Conservation (phyloP, 2,888 invertebrate species). For the Apamea sordens region DNA sequence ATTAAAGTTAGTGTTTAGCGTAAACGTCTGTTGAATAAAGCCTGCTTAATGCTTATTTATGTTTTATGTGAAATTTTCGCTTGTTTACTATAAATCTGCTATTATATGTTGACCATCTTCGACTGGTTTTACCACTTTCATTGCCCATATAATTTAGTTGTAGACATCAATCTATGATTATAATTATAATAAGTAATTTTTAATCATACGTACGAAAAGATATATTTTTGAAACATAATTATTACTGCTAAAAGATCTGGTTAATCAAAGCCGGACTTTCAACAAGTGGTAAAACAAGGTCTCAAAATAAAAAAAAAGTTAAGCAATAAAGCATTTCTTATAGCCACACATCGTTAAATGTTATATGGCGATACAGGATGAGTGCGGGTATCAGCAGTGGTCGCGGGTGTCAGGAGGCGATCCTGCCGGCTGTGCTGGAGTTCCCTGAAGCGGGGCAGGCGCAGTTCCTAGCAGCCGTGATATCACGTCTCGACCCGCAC, state of each 20-base stretch:
- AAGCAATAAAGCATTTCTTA: not conserved
- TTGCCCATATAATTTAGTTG: not conserved
- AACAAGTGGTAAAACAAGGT: constrained; percentile 44
- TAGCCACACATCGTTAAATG: not conserved
- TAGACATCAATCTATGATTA: not conserved
- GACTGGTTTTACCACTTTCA: constrained; percentile 42
- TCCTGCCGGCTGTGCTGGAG: constrained; percentile 98
- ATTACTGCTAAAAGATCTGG: not conserved
- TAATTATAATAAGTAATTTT: not conserved
- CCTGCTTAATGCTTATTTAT: constrained; percentile 50
- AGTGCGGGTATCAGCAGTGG: constrained; percentile 70
- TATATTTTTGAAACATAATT: not conserved
- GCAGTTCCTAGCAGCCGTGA: constrained; percentile 96
- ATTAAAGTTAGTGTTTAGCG: constrained; percentile 42
- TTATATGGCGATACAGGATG: constrained; percentile 70
- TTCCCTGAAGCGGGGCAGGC: constrained; percentile 98
- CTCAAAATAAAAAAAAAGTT: constrained; percentile 1
- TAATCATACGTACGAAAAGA: not conserved
- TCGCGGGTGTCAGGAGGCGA: constrained; percentile 94
- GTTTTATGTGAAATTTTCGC: constrained; percentile 36
- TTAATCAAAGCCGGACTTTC: not conserved
- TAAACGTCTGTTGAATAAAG: constrained; percentile 38
- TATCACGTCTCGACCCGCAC: constrained; percentile 96
- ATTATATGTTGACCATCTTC: constrained; percentile 13
- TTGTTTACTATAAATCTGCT: constrained; percentile 40